Evolutionary conservation across 2,797 vertebrate species (phyloP), one percentile per base, ranked within the genome.

Genomic region (Sebastes umbrosus): DNA sequence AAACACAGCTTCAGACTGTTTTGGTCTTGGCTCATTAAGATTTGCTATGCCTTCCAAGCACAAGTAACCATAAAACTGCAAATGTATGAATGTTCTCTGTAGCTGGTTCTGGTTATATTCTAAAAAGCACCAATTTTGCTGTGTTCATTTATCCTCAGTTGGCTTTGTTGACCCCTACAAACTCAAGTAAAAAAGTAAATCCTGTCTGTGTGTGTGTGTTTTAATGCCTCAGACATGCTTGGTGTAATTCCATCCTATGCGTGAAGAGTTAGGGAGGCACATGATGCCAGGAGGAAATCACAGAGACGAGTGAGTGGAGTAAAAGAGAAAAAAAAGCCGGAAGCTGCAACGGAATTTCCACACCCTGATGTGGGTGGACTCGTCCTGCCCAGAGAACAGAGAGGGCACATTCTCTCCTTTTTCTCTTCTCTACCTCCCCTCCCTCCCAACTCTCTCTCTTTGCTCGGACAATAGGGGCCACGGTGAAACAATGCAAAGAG

Each of bases 331-430:
- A 85, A 66, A 86, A 85, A 80, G 75, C 84, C 88, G 91, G 91
- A 94, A 94, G 78, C 80, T 77, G 64, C 59, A 73, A 58, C 7
- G 75, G 88, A 92, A 90, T 90, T 85, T 91, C 93, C 91, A 92
- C 87, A 91, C 86, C 88, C 86, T 84, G 74, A 84, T 78, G 90
- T 90, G 87, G 87, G 89, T 79, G 87, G 86, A 86, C 57, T 18
- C 81, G 34, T 71, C 75, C 69, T 77, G 69, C 80, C 72, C 66
- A 27, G 67, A 88, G 77, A 89, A 84, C 74, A 86, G 85, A 85
- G 84, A 87, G 86, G 85, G 80, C 73, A 84, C 78, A 84, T 82
- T 87, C 66, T 77, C 80, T 73, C 54, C 72, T 74, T 70, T 75
- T 82, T 81, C 74, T 81, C 76, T 73, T 78, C 60, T 71, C 54